These are phyloP conservation scores for Atherinosoma microstoma DNA, from an alignment of 2,797 vertebrate genomes.

Conservation along the genomic window DNA sequence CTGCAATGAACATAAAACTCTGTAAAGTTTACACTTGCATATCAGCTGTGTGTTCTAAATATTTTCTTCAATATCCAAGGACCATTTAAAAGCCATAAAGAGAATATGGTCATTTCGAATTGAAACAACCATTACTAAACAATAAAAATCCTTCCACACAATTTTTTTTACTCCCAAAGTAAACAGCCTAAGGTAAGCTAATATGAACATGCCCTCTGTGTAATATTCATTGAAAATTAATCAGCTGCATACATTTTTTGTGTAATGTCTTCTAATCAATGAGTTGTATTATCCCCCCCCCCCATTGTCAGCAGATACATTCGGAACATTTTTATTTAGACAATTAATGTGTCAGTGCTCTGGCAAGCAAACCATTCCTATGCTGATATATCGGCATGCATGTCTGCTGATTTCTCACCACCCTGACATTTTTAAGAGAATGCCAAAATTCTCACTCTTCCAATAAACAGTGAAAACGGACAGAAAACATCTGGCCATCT, in stretches of 20 bases:
- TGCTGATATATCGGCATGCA: background rate
- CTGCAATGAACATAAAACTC: constrained; percentile 12
- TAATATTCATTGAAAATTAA: background rate
- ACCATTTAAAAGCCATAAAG: constrained; percentile 25
- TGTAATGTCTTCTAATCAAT: background rate
- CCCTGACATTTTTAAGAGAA: background rate
- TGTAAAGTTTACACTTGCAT: background rate
- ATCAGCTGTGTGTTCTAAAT: background rate
- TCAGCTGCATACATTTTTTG: background rate
- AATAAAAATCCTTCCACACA: background rate
- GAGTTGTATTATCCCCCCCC: background rate
- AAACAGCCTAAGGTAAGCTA: constrained; percentile 8
- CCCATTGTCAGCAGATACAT: background rate
- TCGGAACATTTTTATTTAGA: background rate
- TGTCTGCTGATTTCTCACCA: background rate
- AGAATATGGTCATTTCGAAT: background rate
- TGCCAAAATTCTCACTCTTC: background rate
- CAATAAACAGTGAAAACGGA: background rate
- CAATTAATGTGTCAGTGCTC: background rate
- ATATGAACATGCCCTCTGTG: background rate
- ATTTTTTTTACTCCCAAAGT: constrained; percentile 8
- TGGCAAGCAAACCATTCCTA: background rate
- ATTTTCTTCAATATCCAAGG: background rate
- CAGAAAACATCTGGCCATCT: background rate
- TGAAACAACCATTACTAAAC: constrained; percentile 21